Base-by-base conservation (phyloP, 2,113 vertebrate genomes). In the Hemicordylus capensis region DNA sequence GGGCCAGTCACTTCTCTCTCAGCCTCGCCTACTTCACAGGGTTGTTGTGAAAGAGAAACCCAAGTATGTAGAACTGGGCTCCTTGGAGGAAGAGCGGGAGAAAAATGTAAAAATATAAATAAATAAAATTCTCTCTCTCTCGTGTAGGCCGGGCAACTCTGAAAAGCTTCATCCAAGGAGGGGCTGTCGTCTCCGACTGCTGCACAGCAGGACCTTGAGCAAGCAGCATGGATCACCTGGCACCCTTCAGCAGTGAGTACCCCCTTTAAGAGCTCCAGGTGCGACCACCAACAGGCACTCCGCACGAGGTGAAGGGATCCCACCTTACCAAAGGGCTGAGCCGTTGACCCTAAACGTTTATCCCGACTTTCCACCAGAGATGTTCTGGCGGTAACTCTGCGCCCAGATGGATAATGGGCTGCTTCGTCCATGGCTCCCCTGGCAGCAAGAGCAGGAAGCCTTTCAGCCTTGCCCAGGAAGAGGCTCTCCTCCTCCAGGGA, bases 151-250 rank as follows among this genome's bases (percentile, higher is more conserved):
- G 59, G 51, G 28, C 91, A 56, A 2, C 6, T 0, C 58, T 15
- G 1, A 0, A 0, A 61, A 24, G 1, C 22, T n/a, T 77, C 6
- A 1, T 58, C 39, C 34, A 24, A 39, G 70, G 0, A 26, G 61
- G 66, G 19, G 34, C 28, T 31, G 7, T 28, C 69, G 3, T 7
- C 15, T 44, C 87, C 80, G 92, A 44, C 81, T 63, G 12, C 11
- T 82, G 3, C 67, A 83, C 67, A 58, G n/a, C n/a, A n/a, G 1
- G 1, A 2, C 0, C 69, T 66, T 76, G 72, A 76, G 1, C 56
- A 67, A 81, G 3, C 48, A 89, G 6, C 4, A 99, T 99, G 98
- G 98, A 99, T 84, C 94, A 97, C 17, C 88, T 99, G 76, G 95
- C 98, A 56, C 98, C 98, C 78, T 98, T 98, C 90, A 95, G 97